Base-by-base conservation (phyloP, 2,797 vertebrate species). In the Pantherophis vulpinus region DNA sequence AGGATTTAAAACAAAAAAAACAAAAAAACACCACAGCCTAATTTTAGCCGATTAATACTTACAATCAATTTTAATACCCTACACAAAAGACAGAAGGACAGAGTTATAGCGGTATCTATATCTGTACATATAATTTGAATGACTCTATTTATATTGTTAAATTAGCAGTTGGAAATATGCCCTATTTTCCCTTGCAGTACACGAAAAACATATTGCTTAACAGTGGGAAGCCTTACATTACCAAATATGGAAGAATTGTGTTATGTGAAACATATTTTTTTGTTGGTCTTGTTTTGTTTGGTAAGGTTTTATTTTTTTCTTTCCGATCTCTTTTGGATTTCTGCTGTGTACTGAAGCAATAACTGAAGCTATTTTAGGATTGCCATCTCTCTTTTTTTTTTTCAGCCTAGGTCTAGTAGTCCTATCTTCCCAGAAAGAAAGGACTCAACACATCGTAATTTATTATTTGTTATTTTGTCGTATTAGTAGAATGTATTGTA, bases 191-290 rank as follows among this genome's bases (percentile, higher is more conserved):
- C 37, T 92, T 94, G 47, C 47, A 89, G 47, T 37, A 25, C 23
- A 56, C 61, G 74, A 92, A 93, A 88, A 90, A 4, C 89, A 94
- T 59, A 91, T 47, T 86, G 13, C 27, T 16, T 92, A 42, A 0
- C 89, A 74, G 54, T 93, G 20, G 93, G 74, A 90, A 88, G 37
- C 18, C 66, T 92, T 90, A 58, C 86, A 87, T 87, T 16, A 91
- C 47, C 14, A 91, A 87, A 86, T n/a, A 88, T 79, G 70, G 11
- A 2, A 20, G 79, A 13, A 11, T 32, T 51, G 23, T 2, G 32
- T 91, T 91, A 70, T 32, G 27, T 55, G 91, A 92, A 90, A 90
- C 32, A 0, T 32, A 42, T 20, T 55, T 86, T 54, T 59, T 60
- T 20, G 8, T 5, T 59, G 0, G 47, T 90, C 86, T 25, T 79